Evolutionary conservation across 2,888 invertebrate genomes (phyloP).

Genomic region (Leptinotarsa haldemani): DNA sequence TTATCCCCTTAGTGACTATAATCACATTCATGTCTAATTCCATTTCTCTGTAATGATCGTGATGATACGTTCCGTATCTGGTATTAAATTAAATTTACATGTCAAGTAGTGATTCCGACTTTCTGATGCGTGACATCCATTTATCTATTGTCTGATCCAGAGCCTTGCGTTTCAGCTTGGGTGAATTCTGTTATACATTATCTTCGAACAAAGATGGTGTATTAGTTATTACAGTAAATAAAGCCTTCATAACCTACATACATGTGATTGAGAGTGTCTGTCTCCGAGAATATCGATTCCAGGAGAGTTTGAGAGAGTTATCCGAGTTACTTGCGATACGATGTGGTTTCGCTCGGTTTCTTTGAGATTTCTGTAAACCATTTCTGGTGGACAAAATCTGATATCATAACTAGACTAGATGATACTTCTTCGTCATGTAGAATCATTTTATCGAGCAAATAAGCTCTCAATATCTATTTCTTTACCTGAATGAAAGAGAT

Average conservation of each 20-base stretch:
- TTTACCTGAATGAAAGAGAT: no score
- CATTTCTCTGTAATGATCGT: constrained; percentile 6
- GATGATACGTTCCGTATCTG: constrained; percentile 5
- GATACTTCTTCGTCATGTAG: no score
- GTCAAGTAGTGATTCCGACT: constrained; percentile 23
- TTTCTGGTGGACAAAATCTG: no score
- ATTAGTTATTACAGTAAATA: constrained; percentile 18
- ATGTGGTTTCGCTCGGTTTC: background rate
- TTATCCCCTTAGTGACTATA: no score
- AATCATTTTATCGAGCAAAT: no score
- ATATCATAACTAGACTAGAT: no score
- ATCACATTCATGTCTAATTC: background rate
- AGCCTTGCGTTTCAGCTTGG: constrained; percentile 14
- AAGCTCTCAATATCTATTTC: no score
- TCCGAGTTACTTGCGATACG: background rate
- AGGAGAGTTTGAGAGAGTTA: background rate
- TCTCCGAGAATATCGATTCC: background rate
- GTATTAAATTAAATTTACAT: constrained; percentile 26
- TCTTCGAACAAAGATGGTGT: constrained; percentile 15
- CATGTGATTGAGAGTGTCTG: constrained; percentile 8
- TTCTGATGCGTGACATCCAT: constrained; percentile 28
- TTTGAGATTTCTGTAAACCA: no score
- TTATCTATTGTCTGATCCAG: constrained; percentile 24
- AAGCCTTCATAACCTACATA: constrained; percentile 19
- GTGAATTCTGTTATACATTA: constrained; percentile 13